Conservation (phyloP, 1,140 invertebrate species). For the Diploscapter pachys region DNA sequence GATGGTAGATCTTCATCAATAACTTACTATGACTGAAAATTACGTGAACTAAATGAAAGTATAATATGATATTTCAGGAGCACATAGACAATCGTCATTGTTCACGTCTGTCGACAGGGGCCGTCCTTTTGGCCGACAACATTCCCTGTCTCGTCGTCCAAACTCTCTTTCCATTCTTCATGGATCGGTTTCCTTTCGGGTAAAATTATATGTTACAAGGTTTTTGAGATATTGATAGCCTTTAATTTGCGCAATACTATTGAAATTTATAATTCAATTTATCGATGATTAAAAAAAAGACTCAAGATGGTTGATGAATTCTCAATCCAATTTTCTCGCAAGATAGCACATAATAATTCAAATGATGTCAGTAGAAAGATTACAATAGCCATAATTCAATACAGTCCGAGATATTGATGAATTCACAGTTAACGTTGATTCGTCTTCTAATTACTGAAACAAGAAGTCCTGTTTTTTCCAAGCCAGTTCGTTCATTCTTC, state of each 20-base stretch:
- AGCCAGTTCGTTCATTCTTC: too few species aligned
- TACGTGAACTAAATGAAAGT: not conserved
- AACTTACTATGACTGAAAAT: not conserved
- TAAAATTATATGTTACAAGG: constrained; percentile 22
- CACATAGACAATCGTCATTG: constrained; percentile 60
- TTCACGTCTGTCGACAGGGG: constrained; percentile 74
- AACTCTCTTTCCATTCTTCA: constrained; percentile 71
- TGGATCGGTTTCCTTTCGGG: constrained; percentile 28
- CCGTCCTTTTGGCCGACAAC: constrained; percentile 77
- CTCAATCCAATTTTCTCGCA: too few species aligned
- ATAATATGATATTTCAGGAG: constrained; percentile 11
- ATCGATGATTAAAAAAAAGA: constrained; percentile 6
- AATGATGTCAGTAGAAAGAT: too few species aligned
- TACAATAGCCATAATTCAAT: too few species aligned
- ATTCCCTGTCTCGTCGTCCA: constrained; percentile 74
- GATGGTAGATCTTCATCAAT: not conserved
- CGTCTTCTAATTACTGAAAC: too few species aligned
- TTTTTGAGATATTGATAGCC: too few species aligned
- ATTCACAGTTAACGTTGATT: too few species aligned
- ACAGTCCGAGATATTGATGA: too few species aligned
- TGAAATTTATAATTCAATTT: constrained; percentile 5
- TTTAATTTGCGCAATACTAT: too few species aligned
- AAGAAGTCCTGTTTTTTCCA: too few species aligned
- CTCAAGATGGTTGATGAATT: too few species aligned
- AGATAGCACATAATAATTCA: too few species aligned